phyloP scores from a whole-genome alignment of 2,888 invertebrate species.

The Noctua comes region DNA sequence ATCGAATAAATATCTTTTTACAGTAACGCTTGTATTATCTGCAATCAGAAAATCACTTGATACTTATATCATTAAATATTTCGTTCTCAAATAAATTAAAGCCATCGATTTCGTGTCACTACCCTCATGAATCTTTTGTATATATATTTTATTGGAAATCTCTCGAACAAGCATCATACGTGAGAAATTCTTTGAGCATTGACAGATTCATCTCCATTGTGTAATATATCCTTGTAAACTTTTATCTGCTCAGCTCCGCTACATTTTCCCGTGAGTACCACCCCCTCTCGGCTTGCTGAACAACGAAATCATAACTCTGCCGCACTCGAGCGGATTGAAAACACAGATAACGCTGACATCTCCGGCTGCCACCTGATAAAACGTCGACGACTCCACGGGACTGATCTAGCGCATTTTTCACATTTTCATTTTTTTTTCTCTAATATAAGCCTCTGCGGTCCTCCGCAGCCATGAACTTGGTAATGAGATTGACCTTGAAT shows the following conservation, averaged over 20 bases:
- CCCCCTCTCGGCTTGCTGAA: slow-evolving; percentile 58
- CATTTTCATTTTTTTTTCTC: slow-evolving; percentile 35
- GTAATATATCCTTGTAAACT: not conserved
- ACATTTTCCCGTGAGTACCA: slow-evolving; percentile 28
- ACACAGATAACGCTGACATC: slow-evolving; percentile 67
- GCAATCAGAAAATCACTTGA: not conserved
- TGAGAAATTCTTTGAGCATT: slow-evolving; percentile 3
- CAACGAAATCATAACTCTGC: slow-evolving; percentile 75
- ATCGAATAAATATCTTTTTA: not conserved
- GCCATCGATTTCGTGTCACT: not conserved
- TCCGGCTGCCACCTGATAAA: slow-evolving; percentile 65
- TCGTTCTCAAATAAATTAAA: slow-evolving; percentile 1
- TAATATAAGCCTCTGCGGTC: slow-evolving; percentile 34
- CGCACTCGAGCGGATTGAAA: slow-evolving; percentile 69
- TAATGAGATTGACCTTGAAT: slow-evolving; percentile 49
- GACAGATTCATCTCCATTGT: slow-evolving; percentile 1
- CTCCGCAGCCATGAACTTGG: slow-evolving; percentile 23
- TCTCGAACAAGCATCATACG: not conserved
- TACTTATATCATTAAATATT: not conserved
- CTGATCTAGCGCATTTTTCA: slow-evolving; percentile 47
- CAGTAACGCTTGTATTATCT: not conserved
- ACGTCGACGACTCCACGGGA: slow-evolving; percentile 27
- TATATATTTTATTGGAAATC: slow-evolving; percentile 6
- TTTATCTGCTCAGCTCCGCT: slow-evolving; percentile 32
- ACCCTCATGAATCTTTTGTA: not conserved